A percentile compares a stretch with the other conserved stretches of the same genome.
Conservation (phyloP, 2,797 vertebrate genomes). For the Gastrophryne carolinensis region DNA sequence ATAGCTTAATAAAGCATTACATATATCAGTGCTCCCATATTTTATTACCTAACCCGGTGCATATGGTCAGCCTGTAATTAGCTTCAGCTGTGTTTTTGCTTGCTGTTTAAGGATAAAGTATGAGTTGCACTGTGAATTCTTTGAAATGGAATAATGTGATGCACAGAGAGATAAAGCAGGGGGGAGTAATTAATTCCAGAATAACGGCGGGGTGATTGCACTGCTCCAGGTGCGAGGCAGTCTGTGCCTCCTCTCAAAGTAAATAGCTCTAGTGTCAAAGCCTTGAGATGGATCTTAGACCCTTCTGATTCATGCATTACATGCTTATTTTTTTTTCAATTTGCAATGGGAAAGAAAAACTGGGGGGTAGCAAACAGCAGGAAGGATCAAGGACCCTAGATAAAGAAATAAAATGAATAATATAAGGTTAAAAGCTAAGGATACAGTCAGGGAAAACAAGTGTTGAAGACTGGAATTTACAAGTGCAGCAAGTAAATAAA, state of each 20-base stretch:
- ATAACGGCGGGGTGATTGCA: slow-evolving; percentile 71
- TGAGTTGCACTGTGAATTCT: slow-evolving; percentile 77
- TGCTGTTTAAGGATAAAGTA: slow-evolving; percentile 76
- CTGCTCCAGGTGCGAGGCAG: slow-evolving; percentile 78
- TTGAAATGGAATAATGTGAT: slow-evolving; percentile 82
- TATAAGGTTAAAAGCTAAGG: neutral
- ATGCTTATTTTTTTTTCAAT: neutral
- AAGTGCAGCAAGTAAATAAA: neutral
- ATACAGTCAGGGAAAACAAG: neutral
- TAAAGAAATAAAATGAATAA: no score
- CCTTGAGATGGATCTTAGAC: neutral
- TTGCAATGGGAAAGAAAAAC: neutral
- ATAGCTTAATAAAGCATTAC: slow-evolving; percentile 97
- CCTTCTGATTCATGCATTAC: neutral
- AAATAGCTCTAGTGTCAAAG: slow-evolving; percentile 40
- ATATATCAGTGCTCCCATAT: slow-evolving; percentile 92
- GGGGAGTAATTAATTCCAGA: slow-evolving; percentile 78
- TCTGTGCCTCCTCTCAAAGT: slow-evolving; percentile 68
- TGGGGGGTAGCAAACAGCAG: neutral
- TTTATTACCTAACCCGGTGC: slow-evolving; percentile 86
- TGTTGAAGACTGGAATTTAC: neutral
- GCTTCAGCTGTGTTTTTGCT: slow-evolving; percentile 97
- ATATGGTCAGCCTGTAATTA: slow-evolving; percentile 93
- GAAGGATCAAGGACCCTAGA: neutral
- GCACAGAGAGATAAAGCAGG: slow-evolving; percentile 76